These are phyloP conservation scores for Diaperis boleti DNA, from an alignment of 2,888 invertebrate species.

Conservation along the genomic window DNA sequence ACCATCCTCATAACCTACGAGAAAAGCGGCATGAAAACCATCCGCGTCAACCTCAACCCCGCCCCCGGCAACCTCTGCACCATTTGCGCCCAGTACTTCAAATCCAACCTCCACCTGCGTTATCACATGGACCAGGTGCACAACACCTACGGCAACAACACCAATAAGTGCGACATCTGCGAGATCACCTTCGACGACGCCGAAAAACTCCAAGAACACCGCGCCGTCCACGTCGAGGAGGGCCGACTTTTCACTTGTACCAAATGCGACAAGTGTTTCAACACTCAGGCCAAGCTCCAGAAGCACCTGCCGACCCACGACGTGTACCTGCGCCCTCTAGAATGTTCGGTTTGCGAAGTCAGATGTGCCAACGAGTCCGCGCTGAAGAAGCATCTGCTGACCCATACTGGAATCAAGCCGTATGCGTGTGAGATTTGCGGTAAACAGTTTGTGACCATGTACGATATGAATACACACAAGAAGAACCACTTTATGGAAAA, in stretches of 20 bases:
- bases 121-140: slow-evolving; percentile 48
- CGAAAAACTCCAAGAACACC: slow-evolving; percentile 40
- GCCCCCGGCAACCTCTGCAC: slow-evolving; percentile 45
- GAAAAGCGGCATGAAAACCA: slow-evolving; percentile 64
- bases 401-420: slow-evolving; percentile 57
- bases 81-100: slow-evolving; percentile 50
- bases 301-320: slow-evolving; percentile 65
- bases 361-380: slow-evolving; percentile 65
- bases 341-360: slow-evolving; percentile 65
- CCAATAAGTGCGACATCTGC: slow-evolving; percentile 46
- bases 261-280: slow-evolving; percentile 65
- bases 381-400: slow-evolving; percentile 65
- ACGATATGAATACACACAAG: slow-evolving; percentile 65
- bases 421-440: slow-evolving; percentile 64
- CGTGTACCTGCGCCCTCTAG: slow-evolving; percentile 63
- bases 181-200: slow-evolving; percentile 33
- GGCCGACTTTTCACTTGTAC: slow-evolving; percentile 61
- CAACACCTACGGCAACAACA: slow-evolving; percentile 22
- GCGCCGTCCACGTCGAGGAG: slow-evolving; percentile 33
- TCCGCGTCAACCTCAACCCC: slow-evolving; percentile 63
- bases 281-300: slow-evolving; percentile 63
- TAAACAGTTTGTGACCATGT: slow-evolving; percentile 63
- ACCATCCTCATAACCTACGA: slow-evolving; percentile 67
- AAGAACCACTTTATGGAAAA: slow-evolving; percentile 60
- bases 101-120: slow-evolving; percentile 43